Percentiles rank a stretch among this genome's conserved stretches.
Evolutionary conservation across 2,113 vertebrate species (phyloP).

Genomic region (Gorsachius goisagi): DNA sequence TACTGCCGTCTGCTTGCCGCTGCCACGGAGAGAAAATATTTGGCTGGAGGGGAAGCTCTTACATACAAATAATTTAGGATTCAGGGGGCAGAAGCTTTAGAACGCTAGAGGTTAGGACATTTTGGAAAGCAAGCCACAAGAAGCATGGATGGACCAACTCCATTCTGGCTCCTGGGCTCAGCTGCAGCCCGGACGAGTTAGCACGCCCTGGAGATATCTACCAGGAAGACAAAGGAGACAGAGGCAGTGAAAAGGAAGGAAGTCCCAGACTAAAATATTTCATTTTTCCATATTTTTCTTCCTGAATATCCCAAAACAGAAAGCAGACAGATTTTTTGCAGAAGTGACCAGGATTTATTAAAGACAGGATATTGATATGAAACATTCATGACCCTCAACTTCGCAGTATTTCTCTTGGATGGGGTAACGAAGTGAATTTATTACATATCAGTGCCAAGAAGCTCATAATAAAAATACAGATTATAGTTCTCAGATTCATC

Average conservation of each 20-base stretch:
- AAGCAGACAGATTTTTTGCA: conserved; percentile 36
- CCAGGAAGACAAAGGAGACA: background rate
- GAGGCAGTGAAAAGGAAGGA: conserved; percentile 24
- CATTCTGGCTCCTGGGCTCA: background rate
- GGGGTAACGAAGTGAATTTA: conserved; percentile 35
- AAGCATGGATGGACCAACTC: background rate
- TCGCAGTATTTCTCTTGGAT: conserved; percentile 62
- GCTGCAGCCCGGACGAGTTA: background rate
- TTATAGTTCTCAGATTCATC: conserved; percentile 51
- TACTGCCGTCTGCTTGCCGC: background rate
- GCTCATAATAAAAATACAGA: conserved; percentile 62
- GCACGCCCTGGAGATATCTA: background rate
- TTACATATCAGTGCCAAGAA: conserved; percentile 51
- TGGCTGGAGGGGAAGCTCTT: background rate
- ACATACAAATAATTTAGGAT: background rate
- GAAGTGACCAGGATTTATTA: conserved; percentile 57
- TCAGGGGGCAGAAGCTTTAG: background rate
- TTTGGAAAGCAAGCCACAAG: background rate
- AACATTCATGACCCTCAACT: conserved; percentile 60
- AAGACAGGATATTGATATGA: conserved; percentile 62
- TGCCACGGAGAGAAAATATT: background rate
- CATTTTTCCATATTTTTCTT: conserved; percentile 1
- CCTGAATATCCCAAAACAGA: conserved; percentile 6
- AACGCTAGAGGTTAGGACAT: background rate
- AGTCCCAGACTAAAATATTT: background rate